A percentile compares a stretch with the other conserved stretches of the same genome.
phyloP scores from a whole-genome alignment of 2,113 vertebrate genomes.

The Ptyas mucosa region DNA sequence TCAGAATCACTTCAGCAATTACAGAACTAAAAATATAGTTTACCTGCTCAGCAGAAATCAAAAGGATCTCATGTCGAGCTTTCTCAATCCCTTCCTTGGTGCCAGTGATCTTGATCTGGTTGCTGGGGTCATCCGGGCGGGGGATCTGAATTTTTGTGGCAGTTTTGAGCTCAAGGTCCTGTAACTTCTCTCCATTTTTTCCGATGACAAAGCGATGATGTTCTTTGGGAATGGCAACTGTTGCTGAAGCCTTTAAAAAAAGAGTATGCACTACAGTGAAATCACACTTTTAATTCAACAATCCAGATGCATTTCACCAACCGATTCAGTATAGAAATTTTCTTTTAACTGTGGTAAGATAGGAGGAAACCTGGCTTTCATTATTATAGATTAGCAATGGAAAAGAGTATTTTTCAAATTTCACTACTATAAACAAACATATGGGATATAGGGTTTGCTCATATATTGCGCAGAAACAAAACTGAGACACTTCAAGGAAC shows the following conservation, averaged over 20 bases:
- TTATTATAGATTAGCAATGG: background rate
- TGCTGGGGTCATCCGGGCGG: constrained; percentile 94
- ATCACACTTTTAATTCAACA: background rate
- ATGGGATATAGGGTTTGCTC: background rate
- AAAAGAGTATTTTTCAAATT: background rate
- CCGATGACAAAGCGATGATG: constrained; percentile 99
- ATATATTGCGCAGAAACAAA: background rate
- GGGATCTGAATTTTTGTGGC: constrained; percentile 99
- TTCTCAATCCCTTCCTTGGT: constrained; percentile 99
- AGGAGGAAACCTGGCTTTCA: background rate
- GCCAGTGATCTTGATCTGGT: constrained; percentile 98
- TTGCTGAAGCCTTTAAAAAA: constrained; percentile 83
- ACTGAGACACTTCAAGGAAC: background rate
- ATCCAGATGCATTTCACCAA: background rate
- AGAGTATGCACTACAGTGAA: background rate
- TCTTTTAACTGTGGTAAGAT: background rate
- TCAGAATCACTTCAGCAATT: background rate
- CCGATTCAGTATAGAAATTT: background rate
- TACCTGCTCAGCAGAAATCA: constrained; percentile 99
- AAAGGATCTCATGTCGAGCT: constrained; percentile 93
- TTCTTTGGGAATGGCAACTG: constrained; percentile 95
- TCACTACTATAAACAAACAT: background rate
- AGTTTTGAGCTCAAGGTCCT: constrained; percentile 97
- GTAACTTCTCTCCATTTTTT: constrained; percentile 97
- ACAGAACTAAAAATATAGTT: background rate